Conservation (phyloP, 1,140 invertebrate genomes). For the Tyrophagus putrescentiae region DNA sequence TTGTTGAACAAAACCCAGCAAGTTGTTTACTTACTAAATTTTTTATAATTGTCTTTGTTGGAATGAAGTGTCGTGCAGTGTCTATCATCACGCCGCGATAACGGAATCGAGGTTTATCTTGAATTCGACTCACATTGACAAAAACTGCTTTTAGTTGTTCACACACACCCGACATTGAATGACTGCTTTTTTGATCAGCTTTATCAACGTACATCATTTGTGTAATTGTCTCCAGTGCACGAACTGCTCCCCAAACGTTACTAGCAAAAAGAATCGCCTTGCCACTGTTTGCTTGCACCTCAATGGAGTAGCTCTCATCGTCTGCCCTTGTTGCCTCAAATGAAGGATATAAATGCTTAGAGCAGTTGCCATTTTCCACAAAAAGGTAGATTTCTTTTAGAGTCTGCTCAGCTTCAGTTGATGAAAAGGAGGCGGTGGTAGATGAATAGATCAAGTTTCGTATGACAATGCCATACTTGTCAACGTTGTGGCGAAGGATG, state of each 20-base stretch:
- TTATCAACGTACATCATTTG: conserved; percentile 32
- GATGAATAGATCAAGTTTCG: conserved; percentile 3
- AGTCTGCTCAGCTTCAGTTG: neutral
- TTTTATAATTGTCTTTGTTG: conserved; percentile 44
- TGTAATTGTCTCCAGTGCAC: conserved; percentile 35
- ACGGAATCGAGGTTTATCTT: conserved; percentile 53
- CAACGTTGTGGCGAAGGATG: conserved; percentile 1
- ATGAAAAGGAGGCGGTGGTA: neutral
- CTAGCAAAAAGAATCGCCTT: neutral
- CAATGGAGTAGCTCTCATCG: conserved; percentile 20
- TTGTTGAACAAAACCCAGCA: neutral
- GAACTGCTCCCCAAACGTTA: conserved; percentile 19
- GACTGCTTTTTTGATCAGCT: conserved; percentile 28
- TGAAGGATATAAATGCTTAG: neutral
- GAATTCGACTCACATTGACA: conserved; percentile 41
- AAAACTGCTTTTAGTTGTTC: conserved; percentile 22
- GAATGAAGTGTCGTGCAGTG: conserved; percentile 63
- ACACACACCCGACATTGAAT: too few species aligned
- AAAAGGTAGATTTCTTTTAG: neutral
- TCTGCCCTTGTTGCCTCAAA: neutral
- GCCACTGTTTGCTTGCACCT: neutral
- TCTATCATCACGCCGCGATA: conserved; percentile 69
- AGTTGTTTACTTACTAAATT: conserved; percentile 40
- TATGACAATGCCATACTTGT: neutral
- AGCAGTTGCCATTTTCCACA: neutral